Base-by-base conservation (phyloP, 2,888 invertebrate genomes). In the Agrochola lota region DNA sequence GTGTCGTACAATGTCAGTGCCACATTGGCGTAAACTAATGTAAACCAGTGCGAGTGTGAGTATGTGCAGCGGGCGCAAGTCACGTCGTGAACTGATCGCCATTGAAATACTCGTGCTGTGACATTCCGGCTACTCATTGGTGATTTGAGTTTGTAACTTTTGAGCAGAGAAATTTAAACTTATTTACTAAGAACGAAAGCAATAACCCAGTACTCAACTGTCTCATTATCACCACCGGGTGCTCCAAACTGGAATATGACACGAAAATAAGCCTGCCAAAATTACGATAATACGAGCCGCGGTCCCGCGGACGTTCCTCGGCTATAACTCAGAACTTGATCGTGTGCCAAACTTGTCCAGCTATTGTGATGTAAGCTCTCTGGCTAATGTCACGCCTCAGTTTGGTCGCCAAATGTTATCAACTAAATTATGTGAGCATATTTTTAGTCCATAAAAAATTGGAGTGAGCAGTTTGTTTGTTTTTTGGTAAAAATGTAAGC, bases 281-380 rank as follows among this genome's bases (percentile, higher is more conserved):
- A 84, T 80, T 63, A 77, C 78, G 67, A 80, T 78, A 83, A 71
- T 71, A 66, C 11, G 49, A 23, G 35, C 52, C 40, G 46, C 74
- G 75, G 63, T 67, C 67, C 52, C 40, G 46, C 74, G 75, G 63
- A 69, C 67, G 77, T 77, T 77, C n/a, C 60, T 69, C 71, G 57
- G 55, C 43, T 77, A 78, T 85, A 83, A 85, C 69, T 89, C 85
- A 80, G 63, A 88, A 86, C 74, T 83, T 87, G 90, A 82, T 86
- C 77, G 52, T 76, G 78, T 83, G 88, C 88, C 90, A 88, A 88
- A 63, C 79, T 66, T 81, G 83, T 78, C 74, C 74, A 46, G 59
- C 43, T 60, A 68, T 76, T 81, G 68, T 87, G 84, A 81, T 78
- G 78, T 77, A 83, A 81, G 81, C 85, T 64, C 67, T 57, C 71